These are phyloP conservation scores for Harpagifer antarcticus DNA, from an alignment of 2,797 vertebrate genomes.

Conservation along the genomic window DNA sequence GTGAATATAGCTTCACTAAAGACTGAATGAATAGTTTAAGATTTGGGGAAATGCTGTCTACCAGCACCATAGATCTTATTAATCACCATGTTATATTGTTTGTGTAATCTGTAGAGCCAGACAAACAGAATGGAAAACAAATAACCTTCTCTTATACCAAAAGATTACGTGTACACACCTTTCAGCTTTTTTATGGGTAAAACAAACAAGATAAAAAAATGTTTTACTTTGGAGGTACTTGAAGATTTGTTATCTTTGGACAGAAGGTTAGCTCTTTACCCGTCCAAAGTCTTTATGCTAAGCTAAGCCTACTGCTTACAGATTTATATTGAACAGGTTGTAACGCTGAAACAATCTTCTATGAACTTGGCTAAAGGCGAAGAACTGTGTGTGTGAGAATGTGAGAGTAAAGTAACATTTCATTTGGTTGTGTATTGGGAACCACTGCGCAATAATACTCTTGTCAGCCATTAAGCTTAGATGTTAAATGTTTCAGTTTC, in stretches of 20 bases:
- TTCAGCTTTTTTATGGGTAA: background rate
- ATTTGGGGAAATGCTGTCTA: background rate
- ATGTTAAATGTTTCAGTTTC: constrained; percentile 13
- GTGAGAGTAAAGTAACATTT: no score
- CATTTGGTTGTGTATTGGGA: no score
- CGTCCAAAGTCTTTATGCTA: background rate
- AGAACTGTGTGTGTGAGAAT: no score
- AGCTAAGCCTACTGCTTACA: background rate
- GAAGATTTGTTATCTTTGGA: background rate
- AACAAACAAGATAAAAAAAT: background rate
- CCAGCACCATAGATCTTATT: no score
- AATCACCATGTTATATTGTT: no score
- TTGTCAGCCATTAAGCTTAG: background rate
- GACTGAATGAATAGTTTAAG: background rate
- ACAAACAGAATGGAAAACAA: background rate
- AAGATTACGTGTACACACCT: background rate
- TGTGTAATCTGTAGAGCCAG: no score
- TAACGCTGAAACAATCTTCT: no score
- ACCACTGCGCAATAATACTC: no score
- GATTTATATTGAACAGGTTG: no score
- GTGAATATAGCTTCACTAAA: constrained; percentile 6
- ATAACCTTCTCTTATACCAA: background rate
- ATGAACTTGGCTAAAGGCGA: no score
- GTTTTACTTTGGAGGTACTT: background rate
- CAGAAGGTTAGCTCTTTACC: background rate